Percentiles rank a stretch among this genome's conserved stretches.
Conservation (phyloP, 2,888 invertebrate species). For the Apotomis capreana region DNA sequence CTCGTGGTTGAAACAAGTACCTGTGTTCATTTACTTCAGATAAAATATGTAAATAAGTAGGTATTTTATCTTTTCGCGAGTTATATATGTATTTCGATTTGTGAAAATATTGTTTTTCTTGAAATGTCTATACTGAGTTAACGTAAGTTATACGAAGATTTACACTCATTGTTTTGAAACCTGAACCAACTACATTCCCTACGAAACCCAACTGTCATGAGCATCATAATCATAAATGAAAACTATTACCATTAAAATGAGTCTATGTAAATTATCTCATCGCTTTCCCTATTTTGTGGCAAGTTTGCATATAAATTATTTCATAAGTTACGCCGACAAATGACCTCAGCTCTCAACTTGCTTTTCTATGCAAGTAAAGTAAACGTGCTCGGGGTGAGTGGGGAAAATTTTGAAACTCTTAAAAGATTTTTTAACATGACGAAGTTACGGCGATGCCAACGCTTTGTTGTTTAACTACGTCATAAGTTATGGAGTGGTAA, state of each 20-base stretch:
- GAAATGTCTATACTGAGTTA: no score
- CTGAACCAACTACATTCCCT: background rate
- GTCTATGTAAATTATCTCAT: slow-evolving; percentile 29
- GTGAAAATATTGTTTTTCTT: no score
- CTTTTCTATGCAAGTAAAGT: slow-evolving; percentile 35
- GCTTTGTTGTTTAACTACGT: slow-evolving; percentile 37
- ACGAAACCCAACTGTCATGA: slow-evolving; percentile 5
- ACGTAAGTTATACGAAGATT: no score
- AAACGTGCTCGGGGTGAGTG: slow-evolving; percentile 12
- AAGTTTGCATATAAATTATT: slow-evolving; percentile 41
- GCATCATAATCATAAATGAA: slow-evolving; percentile 11
- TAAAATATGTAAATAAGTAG: no score
- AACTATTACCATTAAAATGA: slow-evolving; percentile 23
- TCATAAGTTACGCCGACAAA: slow-evolving; percentile 36
- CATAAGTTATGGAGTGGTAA: slow-evolving; percentile 30
- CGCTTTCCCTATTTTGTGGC: slow-evolving; percentile 33
- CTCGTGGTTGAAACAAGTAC: no score
- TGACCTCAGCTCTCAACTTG: slow-evolving; percentile 33
- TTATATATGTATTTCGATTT: no score
- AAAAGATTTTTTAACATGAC: slow-evolving; percentile 36
- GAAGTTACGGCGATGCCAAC: slow-evolving; percentile 25
- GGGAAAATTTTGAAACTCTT: slow-evolving; percentile 24
- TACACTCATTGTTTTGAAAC: background rate
- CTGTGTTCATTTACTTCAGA: no score
- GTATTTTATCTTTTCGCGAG: no score